Conservation (phyloP, 2,888 invertebrate species). For the Mesorhabditis belari region DNA sequence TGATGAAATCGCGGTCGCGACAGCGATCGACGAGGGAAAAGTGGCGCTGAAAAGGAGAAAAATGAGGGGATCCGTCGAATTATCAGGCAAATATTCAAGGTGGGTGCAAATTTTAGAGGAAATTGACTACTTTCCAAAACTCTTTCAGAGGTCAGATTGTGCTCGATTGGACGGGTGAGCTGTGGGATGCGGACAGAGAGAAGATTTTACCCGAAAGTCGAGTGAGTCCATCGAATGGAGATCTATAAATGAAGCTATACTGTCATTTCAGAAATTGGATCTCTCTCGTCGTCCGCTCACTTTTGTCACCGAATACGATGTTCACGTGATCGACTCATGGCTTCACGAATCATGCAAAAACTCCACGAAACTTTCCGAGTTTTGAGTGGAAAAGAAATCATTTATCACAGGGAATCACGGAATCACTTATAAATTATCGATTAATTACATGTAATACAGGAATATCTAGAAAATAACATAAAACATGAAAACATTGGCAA, state of each 20-base stretch:
- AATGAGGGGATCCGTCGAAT: slow-evolving; percentile 41
- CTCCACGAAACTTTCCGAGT: neutral
- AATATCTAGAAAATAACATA: too few relatives aligned
- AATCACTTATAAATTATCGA: too few relatives aligned
- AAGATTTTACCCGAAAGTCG: too few relatives aligned
- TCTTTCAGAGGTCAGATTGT: slow-evolving; percentile 41
- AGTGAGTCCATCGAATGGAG: too few relatives aligned
- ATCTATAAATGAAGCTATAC: neutral
- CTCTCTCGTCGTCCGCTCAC: slow-evolving; percentile 14
- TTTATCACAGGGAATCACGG: too few relatives aligned
- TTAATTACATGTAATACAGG: too few relatives aligned
- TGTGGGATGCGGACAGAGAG: slow-evolving; percentile 17
- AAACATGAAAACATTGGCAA: too few relatives aligned
- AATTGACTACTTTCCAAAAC: neutral
- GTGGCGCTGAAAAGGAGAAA: slow-evolving; percentile 18
- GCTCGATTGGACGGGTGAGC: slow-evolving; percentile 38
- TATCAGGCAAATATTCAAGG: slow-evolving; percentile 36
- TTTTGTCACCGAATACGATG: slow-evolving; percentile 38
- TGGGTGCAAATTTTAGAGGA: neutral
- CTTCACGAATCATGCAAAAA: slow-evolving; percentile 24
- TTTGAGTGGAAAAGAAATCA: too few relatives aligned
- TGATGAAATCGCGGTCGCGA: slow-evolving; percentile 53
- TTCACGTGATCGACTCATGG: slow-evolving; percentile 35
- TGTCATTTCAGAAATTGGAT: neutral
- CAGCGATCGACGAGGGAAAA: slow-evolving; percentile 43